A percentile compares a stretch with the other conserved stretches of the same genome.
These are phyloP conservation scores for Hestina assimilis DNA, from an alignment of 1,140 invertebrate species.

Conservation along the genomic window DNA sequence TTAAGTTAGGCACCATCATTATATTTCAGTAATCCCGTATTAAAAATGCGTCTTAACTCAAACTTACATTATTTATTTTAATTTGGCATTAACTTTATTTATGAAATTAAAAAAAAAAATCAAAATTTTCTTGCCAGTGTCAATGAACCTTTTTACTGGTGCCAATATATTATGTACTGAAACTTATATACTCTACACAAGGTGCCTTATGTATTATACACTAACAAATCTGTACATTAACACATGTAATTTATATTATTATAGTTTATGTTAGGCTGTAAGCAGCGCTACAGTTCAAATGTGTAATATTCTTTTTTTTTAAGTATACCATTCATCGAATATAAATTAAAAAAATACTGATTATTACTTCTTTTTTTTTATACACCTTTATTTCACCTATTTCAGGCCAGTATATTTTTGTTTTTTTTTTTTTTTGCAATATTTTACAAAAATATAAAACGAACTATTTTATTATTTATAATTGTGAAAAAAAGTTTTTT, in stretches of 20 bases:
- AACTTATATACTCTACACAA: constrained; percentile 44
- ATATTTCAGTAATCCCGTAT: background rate
- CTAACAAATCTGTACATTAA: constrained; percentile 56
- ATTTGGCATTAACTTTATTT: background rate
- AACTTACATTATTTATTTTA: background rate
- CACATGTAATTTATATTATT: constrained; percentile 65
- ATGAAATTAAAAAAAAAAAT: background rate
- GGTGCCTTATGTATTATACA: constrained; percentile 66
- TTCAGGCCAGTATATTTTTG: background rate
- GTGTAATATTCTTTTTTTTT: constrained; percentile 36
- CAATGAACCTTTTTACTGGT: constrained; percentile 14
- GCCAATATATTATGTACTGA: constrained; percentile 41
- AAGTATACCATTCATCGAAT: constrained; percentile 34
- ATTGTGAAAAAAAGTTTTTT: too few relatives aligned
- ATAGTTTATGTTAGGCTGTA: constrained; percentile 16
- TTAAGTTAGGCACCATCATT: constrained; percentile 24
- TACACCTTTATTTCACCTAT: background rate
- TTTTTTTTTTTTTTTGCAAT: background rate
- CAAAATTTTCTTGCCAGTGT: constrained; percentile 26
- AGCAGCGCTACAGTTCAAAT: constrained; percentile 41
- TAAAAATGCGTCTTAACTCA: background rate
- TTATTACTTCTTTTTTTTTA: constrained; percentile 10
- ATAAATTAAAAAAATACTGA: constrained; percentile 34
- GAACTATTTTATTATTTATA: too few relatives aligned
- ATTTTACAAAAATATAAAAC: too few relatives aligned